Conservation (phyloP, 37 sponge, comb jelly and placozoan species). For the Crambe crambe region DNA sequence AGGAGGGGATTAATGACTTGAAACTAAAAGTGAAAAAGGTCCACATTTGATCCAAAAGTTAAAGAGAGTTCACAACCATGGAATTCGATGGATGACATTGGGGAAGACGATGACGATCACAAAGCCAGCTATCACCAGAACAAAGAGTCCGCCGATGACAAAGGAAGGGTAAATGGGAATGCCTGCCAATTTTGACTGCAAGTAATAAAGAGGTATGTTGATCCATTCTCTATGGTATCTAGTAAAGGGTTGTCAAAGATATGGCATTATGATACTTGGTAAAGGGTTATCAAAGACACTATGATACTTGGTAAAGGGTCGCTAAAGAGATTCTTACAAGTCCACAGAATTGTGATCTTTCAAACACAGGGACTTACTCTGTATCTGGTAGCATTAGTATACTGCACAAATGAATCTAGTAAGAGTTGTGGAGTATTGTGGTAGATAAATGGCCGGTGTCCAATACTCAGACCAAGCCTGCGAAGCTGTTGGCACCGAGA, state of each 20-base stretch:
- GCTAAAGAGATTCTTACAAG: background rate
- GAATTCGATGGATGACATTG: background rate
- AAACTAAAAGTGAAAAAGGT: too few relatives aligned
- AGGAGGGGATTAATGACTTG: too few relatives aligned
- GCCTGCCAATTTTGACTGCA: conserved; percentile 62
- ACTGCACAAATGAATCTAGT: conserved; percentile 68
- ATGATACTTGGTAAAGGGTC: background rate
- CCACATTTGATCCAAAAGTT: too few relatives aligned
- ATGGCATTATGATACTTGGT: background rate
- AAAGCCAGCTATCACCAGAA: conserved; percentile 12
- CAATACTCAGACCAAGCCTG: conserved; percentile 62
- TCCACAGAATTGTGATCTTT: too few relatives aligned
- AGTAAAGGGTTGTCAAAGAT: background rate
- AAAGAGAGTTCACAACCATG: conserved; percentile 3
- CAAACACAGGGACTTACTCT: too few relatives aligned
- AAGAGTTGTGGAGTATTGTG: conserved; percentile 58
- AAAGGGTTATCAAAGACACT: background rate
- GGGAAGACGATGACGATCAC: background rate
- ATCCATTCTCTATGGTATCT: background rate
- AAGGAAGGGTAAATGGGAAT: conserved; percentile 71
- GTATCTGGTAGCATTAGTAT: conserved; percentile 59
- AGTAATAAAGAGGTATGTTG: background rate
- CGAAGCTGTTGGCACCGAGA: conserved; percentile 38
- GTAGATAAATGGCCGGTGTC: conserved; percentile 67
- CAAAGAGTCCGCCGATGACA: conserved; percentile 44